Conservation (phyloP, 2,113 vertebrate genomes). For the Leptodactylus fuscus region DNA sequence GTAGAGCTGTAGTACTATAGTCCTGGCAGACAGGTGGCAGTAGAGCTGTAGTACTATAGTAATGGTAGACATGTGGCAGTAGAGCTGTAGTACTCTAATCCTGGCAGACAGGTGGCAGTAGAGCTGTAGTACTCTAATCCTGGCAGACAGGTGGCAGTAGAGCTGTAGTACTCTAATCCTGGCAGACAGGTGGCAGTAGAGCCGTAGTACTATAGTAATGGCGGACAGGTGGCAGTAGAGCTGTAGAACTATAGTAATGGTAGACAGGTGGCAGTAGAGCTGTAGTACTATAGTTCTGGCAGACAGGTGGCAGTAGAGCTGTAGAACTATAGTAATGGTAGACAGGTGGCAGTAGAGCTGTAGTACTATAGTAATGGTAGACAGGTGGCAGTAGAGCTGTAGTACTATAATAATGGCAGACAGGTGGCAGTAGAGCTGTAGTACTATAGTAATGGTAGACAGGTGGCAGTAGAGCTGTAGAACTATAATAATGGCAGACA, state of each 20-base stretch:
- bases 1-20: too few species aligned
- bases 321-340: neutral
- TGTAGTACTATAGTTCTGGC: too few species aligned
- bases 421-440: too few species aligned
- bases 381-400: too few species aligned
- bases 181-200: neutral
- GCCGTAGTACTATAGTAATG: neutral
- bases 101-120: neutral
- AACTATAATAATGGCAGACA: too few species aligned
- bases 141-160: neutral
- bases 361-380: neutral
- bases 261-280: too few species aligned
- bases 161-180: neutral
- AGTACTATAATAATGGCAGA: too few species aligned
- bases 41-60: neutral
- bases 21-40: neutral
- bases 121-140: neutral
- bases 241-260: neutral
- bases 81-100: neutral
- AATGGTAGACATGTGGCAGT: neutral
- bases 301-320: too few species aligned
- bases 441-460: too few species aligned
- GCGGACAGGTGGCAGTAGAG: neutral
- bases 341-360: neutral
- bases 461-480: too few species aligned